Base-by-base conservation (phyloP, 2,113 vertebrate species). In the Dromiciops gliroides region DNA sequence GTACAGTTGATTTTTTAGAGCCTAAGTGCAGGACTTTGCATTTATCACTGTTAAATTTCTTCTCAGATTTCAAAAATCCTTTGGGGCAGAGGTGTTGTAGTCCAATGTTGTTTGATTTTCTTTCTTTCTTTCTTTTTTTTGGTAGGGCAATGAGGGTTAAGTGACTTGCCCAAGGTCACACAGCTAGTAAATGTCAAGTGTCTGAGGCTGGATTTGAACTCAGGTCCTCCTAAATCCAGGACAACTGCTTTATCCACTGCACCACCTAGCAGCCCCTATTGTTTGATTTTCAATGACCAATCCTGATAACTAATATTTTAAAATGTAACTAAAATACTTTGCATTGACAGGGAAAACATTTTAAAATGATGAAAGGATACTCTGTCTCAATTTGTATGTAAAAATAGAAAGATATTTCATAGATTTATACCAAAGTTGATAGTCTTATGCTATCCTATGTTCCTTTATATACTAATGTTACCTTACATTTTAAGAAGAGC, bases 401-500 rank as follows among this genome's bases (percentile, higher is more conserved):
- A 44, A 75, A 44, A n/a, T 83, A 44, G 4, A n/a, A 75, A 75
- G 26, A n/a, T n/a, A n/a, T 75, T 5, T 44, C n/a, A 83, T 22
- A 44, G 16, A 83, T 83, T 83, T 83, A 83, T 83, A 19, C 37
- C 37, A n/a, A n/a, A n/a, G 12, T 75, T 16, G n/a, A 75, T 19
- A 44, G 16, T 19, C 28, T 22, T n/a, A 83, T 44, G 16, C 16
- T 83, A 83, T 44, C 22, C 19, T 83, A 22, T 44, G 26, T 44
- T 75, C 60, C 37, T 75, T 75, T 44, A 83, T 7, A 83, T 8
- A 83, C 1, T 67, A 67, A 67, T 0, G 8, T 1, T n/a, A 24
- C 97, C 98, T 98, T 97, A 99, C 97, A 93, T 98, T 98, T 99
- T 96, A 99, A 95, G 95, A 99, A 98, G 93, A 98, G 97, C 0